These are phyloP conservation scores for Oligia latruncula DNA, from an alignment of 2,888 invertebrate species.

Conservation along the genomic window DNA sequence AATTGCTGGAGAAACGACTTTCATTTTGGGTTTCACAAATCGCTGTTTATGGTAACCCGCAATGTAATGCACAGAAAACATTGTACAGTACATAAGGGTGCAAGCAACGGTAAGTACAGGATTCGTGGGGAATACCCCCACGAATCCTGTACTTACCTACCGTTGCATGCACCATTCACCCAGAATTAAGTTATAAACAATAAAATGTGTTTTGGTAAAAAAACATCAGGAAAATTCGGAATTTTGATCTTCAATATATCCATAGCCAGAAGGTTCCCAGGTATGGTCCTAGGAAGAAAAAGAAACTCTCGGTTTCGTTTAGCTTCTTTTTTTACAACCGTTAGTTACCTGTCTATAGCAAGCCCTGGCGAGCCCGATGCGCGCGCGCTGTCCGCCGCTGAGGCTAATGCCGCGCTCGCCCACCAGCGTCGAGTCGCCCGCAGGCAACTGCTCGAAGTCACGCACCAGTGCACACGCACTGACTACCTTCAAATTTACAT, in stretches of 20 bases:
- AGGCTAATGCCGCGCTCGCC: slow-evolving; percentile 94
- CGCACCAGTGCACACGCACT: slow-evolving; percentile 91
- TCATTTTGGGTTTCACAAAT: neutral
- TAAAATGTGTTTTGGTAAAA: neutral
- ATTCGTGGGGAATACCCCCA: no score
- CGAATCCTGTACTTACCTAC: no score
- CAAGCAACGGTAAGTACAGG: no score
- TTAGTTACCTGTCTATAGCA: slow-evolving; percentile 92
- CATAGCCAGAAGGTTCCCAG: neutral
- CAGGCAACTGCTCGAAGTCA: slow-evolving; percentile 93
- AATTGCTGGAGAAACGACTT: neutral
- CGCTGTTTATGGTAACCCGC: neutral
- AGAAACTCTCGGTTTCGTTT: neutral
- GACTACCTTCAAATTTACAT: slow-evolving; percentile 82
- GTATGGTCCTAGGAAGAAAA: neutral
- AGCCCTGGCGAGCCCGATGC: slow-evolving; percentile 94
- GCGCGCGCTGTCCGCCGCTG: slow-evolving; percentile 95
- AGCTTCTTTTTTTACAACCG: neutral
- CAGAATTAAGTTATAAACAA: neutral
- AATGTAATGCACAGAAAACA: neutral
- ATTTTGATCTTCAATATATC: neutral
- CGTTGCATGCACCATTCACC: no score
- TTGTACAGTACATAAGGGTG: no score
- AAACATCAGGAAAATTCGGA: neutral
- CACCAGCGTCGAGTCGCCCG: slow-evolving; percentile 93